These are phyloP conservation scores for Beris morrisii DNA, from an alignment of 2,888 invertebrate species.

Conservation along the genomic window DNA sequence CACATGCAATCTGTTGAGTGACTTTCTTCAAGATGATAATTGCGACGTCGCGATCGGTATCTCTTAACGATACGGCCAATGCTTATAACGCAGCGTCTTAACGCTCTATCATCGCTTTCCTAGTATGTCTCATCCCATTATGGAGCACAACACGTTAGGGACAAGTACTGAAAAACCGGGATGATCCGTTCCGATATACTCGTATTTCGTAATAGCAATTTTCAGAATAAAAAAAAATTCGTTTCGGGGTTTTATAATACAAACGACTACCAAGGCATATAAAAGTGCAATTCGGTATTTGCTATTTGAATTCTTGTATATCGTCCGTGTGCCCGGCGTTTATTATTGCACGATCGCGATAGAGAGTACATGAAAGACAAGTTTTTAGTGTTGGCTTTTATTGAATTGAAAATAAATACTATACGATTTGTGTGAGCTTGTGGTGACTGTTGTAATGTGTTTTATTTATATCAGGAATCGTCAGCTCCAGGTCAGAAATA, in stretches of 20 bases:
- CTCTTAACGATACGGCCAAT: not conserved
- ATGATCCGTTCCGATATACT: conserved; percentile 7
- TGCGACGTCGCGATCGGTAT: conserved; percentile 13
- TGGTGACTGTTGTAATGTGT: conserved; percentile 44
- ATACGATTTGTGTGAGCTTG: conserved; percentile 30
- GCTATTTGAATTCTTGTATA: too few relatives aligned
- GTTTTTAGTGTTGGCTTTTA: conserved; percentile 29
- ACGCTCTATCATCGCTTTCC: too few relatives aligned
- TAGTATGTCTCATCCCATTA: conserved; percentile 17
- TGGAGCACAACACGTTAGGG: conserved; percentile 18
- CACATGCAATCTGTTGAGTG: not conserved
- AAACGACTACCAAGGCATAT: too few relatives aligned
- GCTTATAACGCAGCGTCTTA: too few relatives aligned
- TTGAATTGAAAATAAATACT: conserved; percentile 32
- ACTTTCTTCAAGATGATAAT: conserved; percentile 8
- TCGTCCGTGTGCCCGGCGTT: too few relatives aligned
- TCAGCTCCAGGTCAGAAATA: conserved; percentile 48
- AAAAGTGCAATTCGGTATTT: too few relatives aligned
- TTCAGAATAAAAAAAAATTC: too few relatives aligned
- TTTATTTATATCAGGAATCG: conserved; percentile 47
- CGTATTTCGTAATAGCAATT: too few relatives aligned
- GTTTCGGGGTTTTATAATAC: too few relatives aligned
- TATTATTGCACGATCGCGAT: conserved; percentile 5
- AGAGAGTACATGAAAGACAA: conserved; percentile 22
- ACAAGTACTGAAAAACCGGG: conserved; percentile 17